Evolutionary conservation across 2,797 vertebrate species (phyloP), one percentile per base, ranked within the genome.

Genomic region (Allobates femoralis): DNA sequence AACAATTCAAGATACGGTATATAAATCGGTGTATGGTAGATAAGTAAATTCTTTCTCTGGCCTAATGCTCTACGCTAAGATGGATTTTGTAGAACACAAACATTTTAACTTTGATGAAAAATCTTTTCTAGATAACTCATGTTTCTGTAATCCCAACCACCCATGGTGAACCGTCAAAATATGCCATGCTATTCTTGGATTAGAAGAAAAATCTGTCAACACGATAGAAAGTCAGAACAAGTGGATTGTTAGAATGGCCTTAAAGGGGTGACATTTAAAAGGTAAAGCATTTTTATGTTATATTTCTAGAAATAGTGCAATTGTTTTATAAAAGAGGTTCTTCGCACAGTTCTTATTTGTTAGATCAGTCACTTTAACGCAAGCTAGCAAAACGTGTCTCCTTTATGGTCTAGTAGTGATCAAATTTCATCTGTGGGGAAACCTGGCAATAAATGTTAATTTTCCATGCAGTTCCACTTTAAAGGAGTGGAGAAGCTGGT

Each of bases 131-230:
- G 84, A 86, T 73, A 80, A 85, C 26, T 34, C 21, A 21, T 51
- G 41, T 74, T 85, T 80, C 32, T 67, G 14, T 81, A 74, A 74
- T 58, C 41, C 55, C 32, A 58, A 41, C 84, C 84, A 79, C 84
- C 84, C 76, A 51, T 60, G 34, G 28, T 77, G 84, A 4, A 56
- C 37, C 2, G 62, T 67, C 58, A 69, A 67, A 76, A 79, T 21
- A 67, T 71, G 76, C n/a, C 14, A 50, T 74, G 55, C 64, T 80
- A 56, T 80, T 74, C 53, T 85, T 74, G 34, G 64, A 71, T 32
- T 26, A 71, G 32, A 46, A 85, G 30, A 21, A 58, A 67, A 60
- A 71, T 85, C 77, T 69, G 75, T 53, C 62, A 85, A 69, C 75
- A 69, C 28, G 8, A 28, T 21, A 26, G 18, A 79, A 41, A 50